Conservation (phyloP, 2,797 vertebrate species). For the Vireo griseus region DNA sequence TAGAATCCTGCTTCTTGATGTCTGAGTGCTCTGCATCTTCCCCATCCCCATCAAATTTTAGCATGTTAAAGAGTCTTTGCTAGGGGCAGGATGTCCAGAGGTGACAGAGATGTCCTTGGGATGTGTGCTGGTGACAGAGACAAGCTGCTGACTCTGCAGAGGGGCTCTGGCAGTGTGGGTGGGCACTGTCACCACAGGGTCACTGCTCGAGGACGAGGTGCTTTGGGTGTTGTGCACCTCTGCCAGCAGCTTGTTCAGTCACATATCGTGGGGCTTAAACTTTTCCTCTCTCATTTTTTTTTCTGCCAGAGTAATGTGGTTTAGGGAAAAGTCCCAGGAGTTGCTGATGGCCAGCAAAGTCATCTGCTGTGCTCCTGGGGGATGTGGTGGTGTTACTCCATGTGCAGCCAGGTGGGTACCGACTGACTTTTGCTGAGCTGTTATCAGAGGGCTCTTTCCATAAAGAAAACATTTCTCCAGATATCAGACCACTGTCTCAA, state of each 20-base stretch:
- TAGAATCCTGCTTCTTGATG: not conserved
- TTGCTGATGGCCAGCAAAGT: not conserved
- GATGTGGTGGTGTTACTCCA: not conserved
- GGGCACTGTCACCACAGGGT: not conserved
- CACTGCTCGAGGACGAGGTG: not conserved
- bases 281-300: not conserved
- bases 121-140: not conserved
- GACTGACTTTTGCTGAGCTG: not conserved
- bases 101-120: accelerated
- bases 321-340: not conserved
- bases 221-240: not conserved
- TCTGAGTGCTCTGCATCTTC: not conserved
- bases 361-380: not conserved
- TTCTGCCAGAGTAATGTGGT: not conserved
- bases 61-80: not conserved
- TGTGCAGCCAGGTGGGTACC: not conserved
- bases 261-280: not conserved
- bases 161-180: not conserved
- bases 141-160: not conserved
- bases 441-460: not conserved
- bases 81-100: not conserved
- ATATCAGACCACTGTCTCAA: not conserved
- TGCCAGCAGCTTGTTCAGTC: not conserved
- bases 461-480: not conserved
- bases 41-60: not conserved